Conservation (phyloP, 2,797 vertebrate species). For the Valencia hispanica region DNA sequence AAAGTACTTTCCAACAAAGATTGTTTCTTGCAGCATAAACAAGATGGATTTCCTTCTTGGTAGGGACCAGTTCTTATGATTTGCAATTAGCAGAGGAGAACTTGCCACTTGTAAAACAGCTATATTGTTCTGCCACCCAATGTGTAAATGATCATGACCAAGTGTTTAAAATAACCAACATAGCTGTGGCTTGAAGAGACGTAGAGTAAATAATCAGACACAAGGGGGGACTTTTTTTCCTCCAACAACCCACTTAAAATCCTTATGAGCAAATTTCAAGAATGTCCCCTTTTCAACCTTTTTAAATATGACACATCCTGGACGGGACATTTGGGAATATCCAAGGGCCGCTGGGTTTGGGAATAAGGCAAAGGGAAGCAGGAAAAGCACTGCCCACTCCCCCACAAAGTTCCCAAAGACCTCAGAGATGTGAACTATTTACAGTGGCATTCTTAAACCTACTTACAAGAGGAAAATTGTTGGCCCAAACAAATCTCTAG, state of each 20-base stretch:
- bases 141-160: conserved; percentile 23
- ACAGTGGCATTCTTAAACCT: conserved; percentile 26
- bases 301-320: conserved; percentile 71
- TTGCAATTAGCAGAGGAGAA: conserved; percentile 29
- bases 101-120: conserved; percentile 48
- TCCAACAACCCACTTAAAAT: conserved; percentile 21
- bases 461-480: conserved; percentile 23
- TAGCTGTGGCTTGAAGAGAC: conserved; percentile 4
- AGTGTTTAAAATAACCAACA: conserved; percentile 1
- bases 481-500: not conserved
- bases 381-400: conserved; percentile 50
- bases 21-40: not conserved
- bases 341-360: conserved; percentile 49
- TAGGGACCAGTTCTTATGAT: conserved; percentile 31
- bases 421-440: conserved; percentile 14
- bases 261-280: conserved; percentile 41
- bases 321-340: conserved; percentile 63
- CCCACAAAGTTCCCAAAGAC: conserved; percentile 62
- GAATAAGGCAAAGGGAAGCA: conserved; percentile 57
- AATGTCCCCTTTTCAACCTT: conserved; percentile 58
- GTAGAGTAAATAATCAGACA: conserved; percentile 4
- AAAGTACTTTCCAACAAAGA: not conserved
- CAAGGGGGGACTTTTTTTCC: conserved; percentile 7
- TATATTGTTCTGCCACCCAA: conserved; percentile 60
- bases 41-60: conserved; percentile 48